Percentiles rank a stretch among this genome's conserved stretches.
Evolutionary conservation across 1,140 invertebrate species (phyloP).

Genomic region (Holotrichia oblita): DNA sequence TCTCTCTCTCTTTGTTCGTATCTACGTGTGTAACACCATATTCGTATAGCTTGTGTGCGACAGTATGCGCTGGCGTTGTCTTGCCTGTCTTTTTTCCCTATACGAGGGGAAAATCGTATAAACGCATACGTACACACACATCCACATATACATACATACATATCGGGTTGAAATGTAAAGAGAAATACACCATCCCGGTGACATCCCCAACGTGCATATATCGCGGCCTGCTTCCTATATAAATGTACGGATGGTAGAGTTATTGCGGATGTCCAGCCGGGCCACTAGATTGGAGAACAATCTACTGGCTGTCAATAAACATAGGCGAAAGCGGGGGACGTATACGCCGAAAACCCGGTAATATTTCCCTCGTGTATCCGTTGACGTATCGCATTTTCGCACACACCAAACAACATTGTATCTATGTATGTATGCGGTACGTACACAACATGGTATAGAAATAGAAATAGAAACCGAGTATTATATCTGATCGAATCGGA

Average conservation of each 20-base stretch:
- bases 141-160: not conserved
- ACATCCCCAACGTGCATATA: not conserved
- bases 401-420: too few species aligned
- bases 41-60: not conserved
- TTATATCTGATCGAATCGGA: too few species aligned
- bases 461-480: too few species aligned
- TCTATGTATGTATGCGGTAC: too few species aligned
- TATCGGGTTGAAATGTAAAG: not conserved
- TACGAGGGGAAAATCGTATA: not conserved
- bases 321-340: slow-evolving; percentile 43
- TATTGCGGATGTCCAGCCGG: slow-evolving; percentile 52
- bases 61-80: not conserved
- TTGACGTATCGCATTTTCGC: slow-evolving; percentile 58
- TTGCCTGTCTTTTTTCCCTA: not conserved
- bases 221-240: not conserved
- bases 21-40: not conserved
- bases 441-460: too few species aligned
- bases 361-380: slow-evolving; percentile 56
- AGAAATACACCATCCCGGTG: not conserved
- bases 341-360: slow-evolving; percentile 51
- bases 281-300: slow-evolving; percentile 57
- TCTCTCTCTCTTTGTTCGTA: not conserved
- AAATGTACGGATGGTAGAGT: not conserved
- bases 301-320: slow-evolving; percentile 58
- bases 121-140: not conserved